These are phyloP conservation scores for Ennomos fuscantarius DNA, from an alignment of 2,888 invertebrate genomes.

Conservation along the genomic window DNA sequence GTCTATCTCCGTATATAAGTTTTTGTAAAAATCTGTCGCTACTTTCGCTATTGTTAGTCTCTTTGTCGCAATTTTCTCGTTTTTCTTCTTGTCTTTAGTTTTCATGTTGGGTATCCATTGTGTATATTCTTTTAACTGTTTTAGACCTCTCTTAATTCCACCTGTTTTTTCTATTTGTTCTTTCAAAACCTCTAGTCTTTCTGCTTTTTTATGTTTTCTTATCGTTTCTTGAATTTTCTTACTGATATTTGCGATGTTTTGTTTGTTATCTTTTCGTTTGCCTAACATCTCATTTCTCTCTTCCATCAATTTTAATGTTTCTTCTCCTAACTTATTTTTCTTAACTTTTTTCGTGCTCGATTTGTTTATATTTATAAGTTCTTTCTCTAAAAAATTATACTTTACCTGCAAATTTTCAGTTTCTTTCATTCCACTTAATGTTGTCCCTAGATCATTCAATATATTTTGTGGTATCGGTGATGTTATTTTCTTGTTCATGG, in stretches of 20 bases:
- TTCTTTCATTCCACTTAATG: too few relatives aligned
- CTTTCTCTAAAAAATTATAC: too few relatives aligned
- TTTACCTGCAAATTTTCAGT: too few relatives aligned
- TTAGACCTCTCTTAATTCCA: not conserved
- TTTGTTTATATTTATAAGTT: too few relatives aligned
- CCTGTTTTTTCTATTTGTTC: not conserved
- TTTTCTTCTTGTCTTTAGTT: not conserved
- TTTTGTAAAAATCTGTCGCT: not conserved
- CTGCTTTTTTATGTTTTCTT: not conserved
- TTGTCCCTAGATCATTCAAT: too few relatives aligned
- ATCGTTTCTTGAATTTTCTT: too few relatives aligned
- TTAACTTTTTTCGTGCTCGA: not conserved
- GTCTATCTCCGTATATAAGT: not conserved
- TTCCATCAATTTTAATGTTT: constrained; percentile 17
- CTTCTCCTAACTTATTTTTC: not conserved
- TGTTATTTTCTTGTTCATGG: not conserved
- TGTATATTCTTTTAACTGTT: not conserved
- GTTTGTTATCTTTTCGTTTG: constrained; percentile 12
- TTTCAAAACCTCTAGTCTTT: not conserved
- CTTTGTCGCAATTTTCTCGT: not conserved
- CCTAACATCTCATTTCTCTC: constrained; percentile 2
- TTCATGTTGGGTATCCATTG: not conserved
- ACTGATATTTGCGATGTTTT: too few relatives aligned
- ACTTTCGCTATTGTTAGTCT: not conserved
- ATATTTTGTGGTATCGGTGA: not conserved